These are phyloP conservation scores for Diabrotica balteata DNA, from an alignment of 2,888 invertebrate species.

Conservation along the genomic window DNA sequence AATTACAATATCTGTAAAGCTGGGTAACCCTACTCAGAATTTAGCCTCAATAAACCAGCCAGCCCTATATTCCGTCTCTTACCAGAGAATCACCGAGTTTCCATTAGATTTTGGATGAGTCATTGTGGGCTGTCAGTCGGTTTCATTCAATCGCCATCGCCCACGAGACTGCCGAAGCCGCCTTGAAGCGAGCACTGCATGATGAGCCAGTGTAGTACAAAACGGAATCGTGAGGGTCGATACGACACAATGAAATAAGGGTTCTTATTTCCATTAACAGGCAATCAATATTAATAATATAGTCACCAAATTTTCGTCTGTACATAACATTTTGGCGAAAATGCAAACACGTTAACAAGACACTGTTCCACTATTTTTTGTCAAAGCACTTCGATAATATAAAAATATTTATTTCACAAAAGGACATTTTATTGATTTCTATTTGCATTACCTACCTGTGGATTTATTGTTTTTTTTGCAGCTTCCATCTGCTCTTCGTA, in stretches of 20 bases:
- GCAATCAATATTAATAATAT: too few relatives aligned
- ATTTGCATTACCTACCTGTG: too few relatives aligned
- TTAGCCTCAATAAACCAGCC: slow-evolving; percentile 8
- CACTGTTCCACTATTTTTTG: too few relatives aligned
- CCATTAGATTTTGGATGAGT: slow-evolving; percentile 34
- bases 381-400: too few relatives aligned
- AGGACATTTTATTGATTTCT: too few relatives aligned
- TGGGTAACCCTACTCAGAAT: slow-evolving; percentile 11
- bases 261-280: neutral
- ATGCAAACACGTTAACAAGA: too few relatives aligned
- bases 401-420: too few relatives aligned
- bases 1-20: slow-evolving; percentile 13
- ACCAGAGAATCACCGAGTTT: slow-evolving; percentile 18
- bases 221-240: too few relatives aligned
- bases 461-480: too few relatives aligned
- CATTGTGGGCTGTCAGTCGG: slow-evolving; percentile 31
- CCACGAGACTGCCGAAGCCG: slow-evolving; percentile 6
- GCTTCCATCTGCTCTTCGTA: too few relatives aligned
- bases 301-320: too few relatives aligned
- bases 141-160: slow-evolving; percentile 23
- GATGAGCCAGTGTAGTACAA: neutral
- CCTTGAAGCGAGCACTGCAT: neutral
- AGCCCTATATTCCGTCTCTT: slow-evolving; percentile 16
- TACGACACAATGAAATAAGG: neutral
- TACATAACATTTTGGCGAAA: too few relatives aligned